Percentiles rank a stretch among this genome's conserved stretches.
phyloP scores from a whole-genome alignment of 2,888 invertebrate species.

The Drosophila paramelanica region DNA sequence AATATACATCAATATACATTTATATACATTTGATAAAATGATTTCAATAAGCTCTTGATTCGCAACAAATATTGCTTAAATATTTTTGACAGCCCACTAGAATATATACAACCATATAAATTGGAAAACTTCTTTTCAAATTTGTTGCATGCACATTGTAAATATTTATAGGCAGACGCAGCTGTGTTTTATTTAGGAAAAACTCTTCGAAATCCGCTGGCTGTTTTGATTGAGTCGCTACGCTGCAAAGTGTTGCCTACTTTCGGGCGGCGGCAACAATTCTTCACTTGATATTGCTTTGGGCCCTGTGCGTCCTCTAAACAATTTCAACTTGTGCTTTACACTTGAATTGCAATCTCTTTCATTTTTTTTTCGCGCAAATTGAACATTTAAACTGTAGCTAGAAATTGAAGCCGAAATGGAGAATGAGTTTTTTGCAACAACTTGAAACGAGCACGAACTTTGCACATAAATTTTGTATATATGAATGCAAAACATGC shows the following conservation, averaged over 20 bases:
- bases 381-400: slow-evolving; percentile 10
- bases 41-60: background rate
- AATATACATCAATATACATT: no score
- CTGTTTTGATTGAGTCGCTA: background rate
- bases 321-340: slow-evolving; percentile 22
- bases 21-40: background rate
- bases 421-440: slow-evolving; percentile 30
- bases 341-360: slow-evolving; percentile 13
- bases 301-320: slow-evolving; percentile 3
- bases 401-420: slow-evolving; percentile 7
- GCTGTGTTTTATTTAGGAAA: slow-evolving; percentile 20
- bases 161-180: slow-evolving; percentile 15
- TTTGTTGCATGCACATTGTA: slow-evolving; percentile 5
- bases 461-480: slow-evolving; percentile 71
- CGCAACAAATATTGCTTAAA: background rate
- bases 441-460: slow-evolving; percentile 55
- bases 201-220: background rate
- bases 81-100: background rate
- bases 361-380: slow-evolving; percentile 4
- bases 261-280: slow-evolving; percentile 52
- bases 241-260: slow-evolving; percentile 49
- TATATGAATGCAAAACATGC: slow-evolving; percentile 36
- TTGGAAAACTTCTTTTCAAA: background rate
- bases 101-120: background rate
- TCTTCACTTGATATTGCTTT: slow-evolving; percentile 6